Percentiles rank a stretch among this genome's conserved stretches.
phyloP scores from a whole-genome alignment of 30 jellyfish, hydroid and myxozoan genomes.

The Aurelia aurita region DNA sequence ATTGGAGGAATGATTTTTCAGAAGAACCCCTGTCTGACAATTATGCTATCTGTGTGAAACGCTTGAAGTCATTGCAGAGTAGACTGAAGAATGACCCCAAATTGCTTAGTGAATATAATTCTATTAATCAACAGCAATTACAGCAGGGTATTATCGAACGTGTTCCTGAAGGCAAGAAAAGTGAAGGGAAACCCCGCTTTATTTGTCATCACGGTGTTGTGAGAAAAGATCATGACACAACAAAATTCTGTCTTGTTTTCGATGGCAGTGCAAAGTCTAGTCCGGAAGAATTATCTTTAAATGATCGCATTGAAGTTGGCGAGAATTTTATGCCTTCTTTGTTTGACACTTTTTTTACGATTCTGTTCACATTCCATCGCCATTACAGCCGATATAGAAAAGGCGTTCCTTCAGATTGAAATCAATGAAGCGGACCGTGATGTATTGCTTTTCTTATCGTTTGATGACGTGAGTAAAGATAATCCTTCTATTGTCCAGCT shows the following conservation, averaged over 20 bases:
- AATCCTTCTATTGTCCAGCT: not conserved
- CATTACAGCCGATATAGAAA: conserved; percentile 7
- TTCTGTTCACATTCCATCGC: conserved; percentile 18
- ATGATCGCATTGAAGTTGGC: conserved; percentile 19
- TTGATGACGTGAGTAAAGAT: not conserved
- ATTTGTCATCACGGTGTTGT: conserved; percentile 57
- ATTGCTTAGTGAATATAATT: conserved; percentile 36
- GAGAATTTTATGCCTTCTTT: conserved; percentile 10
- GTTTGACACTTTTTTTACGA: not conserved
- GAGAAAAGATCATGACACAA: conserved; percentile 50
- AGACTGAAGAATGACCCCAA: conserved; percentile 38
- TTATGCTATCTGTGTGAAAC: conserved; percentile 3
- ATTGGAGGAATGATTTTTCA: conserved; percentile 50
- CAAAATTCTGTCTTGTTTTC: conserved; percentile 38
- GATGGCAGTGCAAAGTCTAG: conserved; percentile 54
- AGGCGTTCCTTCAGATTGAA: conserved; percentile 1
- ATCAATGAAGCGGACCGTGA: not conserved
- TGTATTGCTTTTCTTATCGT: not conserved
- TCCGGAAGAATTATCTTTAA: conserved; percentile 14
- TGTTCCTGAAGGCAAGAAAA: not conserved
- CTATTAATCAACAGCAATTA: conserved; percentile 37
- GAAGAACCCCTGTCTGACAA: conserved; percentile 15
- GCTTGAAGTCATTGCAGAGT: conserved; percentile 22
- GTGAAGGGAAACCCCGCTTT: conserved; percentile 5
- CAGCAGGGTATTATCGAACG: conserved; percentile 34